A percentile compares a stretch with the other conserved stretches of the same genome.
Conservation (phyloP, 2,888 invertebrate genomes). For the Dichetophora obliterata region DNA sequence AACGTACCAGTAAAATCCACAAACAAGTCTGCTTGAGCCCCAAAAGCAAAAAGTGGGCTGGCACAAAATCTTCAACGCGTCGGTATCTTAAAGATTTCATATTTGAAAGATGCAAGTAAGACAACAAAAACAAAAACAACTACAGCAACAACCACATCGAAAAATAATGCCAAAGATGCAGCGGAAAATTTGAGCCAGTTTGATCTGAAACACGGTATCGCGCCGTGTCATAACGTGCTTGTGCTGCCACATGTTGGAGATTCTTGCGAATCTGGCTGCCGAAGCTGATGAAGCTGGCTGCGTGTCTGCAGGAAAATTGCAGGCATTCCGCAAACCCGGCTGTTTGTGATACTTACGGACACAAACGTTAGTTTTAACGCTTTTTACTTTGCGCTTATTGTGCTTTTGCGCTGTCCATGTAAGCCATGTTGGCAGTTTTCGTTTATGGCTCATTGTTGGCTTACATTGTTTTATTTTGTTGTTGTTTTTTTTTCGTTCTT, state of each 20-base stretch:
- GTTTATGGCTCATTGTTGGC: slow-evolving; percentile 30
- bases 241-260: too few relatives aligned
- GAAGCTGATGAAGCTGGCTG: too few relatives aligned
- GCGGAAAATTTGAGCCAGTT: not conserved
- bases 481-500: slow-evolving; percentile 36
- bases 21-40: slow-evolving; percentile 20
- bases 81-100: slow-evolving; percentile 38
- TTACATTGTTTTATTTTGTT: not conserved
- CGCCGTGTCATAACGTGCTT: too few relatives aligned
- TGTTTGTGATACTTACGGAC: slow-evolving; percentile 12
- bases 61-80: slow-evolving; percentile 42
- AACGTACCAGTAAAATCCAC: slow-evolving; percentile 7
- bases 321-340: not conserved
- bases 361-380: slow-evolving; percentile 39
- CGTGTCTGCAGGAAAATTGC: not conserved
- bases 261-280: too few relatives aligned
- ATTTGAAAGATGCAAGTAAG: slow-evolving; percentile 47
- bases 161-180: slow-evolving; percentile 45
- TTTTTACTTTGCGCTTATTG: slow-evolving; percentile 7
- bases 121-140: slow-evolving; percentile 18
- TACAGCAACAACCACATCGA: slow-evolving; percentile 27
- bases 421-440: not conserved
- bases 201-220: too few relatives aligned
- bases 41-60: slow-evolving; percentile 41
- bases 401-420: not conserved